Evolutionary conservation across 2,888 invertebrate genomes (phyloP).

Genomic region (Diarsia brunnea): DNA sequence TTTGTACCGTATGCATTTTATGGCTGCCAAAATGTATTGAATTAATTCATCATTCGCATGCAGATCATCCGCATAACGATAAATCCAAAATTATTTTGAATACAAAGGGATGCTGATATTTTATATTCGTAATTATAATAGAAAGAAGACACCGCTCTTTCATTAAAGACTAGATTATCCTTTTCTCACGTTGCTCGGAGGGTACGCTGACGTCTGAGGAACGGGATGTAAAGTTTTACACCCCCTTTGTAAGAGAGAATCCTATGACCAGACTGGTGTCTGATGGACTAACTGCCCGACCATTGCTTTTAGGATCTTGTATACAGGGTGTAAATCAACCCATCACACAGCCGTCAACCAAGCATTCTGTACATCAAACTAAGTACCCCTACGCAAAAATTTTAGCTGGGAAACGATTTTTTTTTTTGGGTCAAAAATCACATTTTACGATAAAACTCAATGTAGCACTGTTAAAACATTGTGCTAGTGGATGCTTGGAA

Average conservation of each 20-base stretch:
- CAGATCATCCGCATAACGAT: neutral
- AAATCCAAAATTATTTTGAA: neutral
- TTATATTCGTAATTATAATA: neutral
- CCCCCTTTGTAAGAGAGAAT: neutral
- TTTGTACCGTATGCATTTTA: neutral
- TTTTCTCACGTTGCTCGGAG: too few species aligned
- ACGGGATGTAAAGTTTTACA: neutral
- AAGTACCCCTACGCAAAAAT: too few species aligned
- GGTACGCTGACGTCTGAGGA: too few species aligned
- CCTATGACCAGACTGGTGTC: neutral
- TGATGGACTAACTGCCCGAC: neutral
- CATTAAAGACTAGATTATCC: too few species aligned
- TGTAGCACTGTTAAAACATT: too few species aligned
- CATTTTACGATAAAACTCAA: too few species aligned
- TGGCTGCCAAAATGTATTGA: neutral
- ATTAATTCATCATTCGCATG: neutral
- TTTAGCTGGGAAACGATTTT: too few species aligned
- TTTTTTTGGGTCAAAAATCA: too few species aligned
- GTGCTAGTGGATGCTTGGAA: too few species aligned
- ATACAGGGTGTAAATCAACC: too few species aligned
- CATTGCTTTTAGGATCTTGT: neutral
- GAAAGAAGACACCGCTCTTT: neutral
- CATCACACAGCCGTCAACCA: too few species aligned
- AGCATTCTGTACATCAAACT: too few species aligned
- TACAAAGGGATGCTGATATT: neutral